Evolutionary conservation across 2,888 invertebrate species (phyloP), one percentile per base, ranked within the genome.

Genomic region (Scrobipalpa costella): DNA sequence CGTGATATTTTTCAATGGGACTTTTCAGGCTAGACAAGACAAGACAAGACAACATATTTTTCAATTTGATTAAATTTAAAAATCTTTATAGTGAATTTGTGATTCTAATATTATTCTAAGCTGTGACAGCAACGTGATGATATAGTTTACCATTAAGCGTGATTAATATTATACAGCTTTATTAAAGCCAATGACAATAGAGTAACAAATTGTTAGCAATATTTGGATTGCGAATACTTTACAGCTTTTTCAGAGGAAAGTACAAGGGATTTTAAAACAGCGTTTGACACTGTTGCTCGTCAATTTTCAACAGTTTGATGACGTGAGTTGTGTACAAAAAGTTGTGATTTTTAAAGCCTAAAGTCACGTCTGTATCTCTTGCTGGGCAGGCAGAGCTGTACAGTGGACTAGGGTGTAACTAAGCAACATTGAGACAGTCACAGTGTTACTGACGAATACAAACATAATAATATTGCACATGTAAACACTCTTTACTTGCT

Each of bases 401-500:
- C 27, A 27, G 27, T 27, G 5, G 27, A 27, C 13, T 40, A 15
- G 15, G 17, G 19, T 21, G 11, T 7, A 50, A 17, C 21, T 21
- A 21, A 50, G 11, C 17, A 50, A 50, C 3, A 21, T 11, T 5
- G 21, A 9, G 50, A 50, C 50, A 50, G 50, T 17, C 21, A 50
- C 21, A 21, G 15, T 21, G 50, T 50, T 8, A 19, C 21, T 19
- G 50, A 50, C 50, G 9, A 21, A 21, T 3, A 50, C 50, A 50
- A 50, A 40, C 40, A 50, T 50, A 50, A 50, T 19, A 21, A n/a
- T 15, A 34, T 50, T 50, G 50, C 50, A 50, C 50, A 50, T 44
- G n/a, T 50, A 50, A 50, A 17, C 50, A 50, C 50, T 11, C 50
- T 50, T 27, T 62, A 50, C 50, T 57, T 57, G 57, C 57, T 57